Conservation (phyloP, 2,797 vertebrate species). For the Characodon lateralis region DNA sequence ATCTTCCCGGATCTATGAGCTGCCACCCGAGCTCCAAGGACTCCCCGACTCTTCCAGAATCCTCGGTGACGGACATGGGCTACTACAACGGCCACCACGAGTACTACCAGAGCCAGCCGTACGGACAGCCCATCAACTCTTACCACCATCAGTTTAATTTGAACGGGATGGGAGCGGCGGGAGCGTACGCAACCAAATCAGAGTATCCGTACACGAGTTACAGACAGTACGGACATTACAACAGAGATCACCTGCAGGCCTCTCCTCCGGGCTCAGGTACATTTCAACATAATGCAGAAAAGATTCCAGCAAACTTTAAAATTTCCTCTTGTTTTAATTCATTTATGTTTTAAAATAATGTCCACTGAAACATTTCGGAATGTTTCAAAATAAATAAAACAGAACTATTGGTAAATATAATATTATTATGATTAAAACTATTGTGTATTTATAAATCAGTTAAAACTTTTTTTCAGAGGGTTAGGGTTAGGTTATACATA, state of each 20-base stretch:
- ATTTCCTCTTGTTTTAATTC: not conserved
- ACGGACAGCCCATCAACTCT: conserved; percentile 88
- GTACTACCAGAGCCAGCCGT: conserved; percentile 88
- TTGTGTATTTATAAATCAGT: too few species aligned
- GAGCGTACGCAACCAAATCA: conserved; percentile 91
- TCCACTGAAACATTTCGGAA: not conserved
- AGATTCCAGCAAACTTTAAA: not conserved
- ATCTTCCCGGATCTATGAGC: conserved; percentile 93
- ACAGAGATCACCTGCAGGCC: conserved; percentile 90
- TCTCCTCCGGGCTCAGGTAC: conserved; percentile 92
- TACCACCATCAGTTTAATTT: conserved; percentile 93
- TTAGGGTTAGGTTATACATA: not conserved
- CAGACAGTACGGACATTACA: conserved; percentile 92
- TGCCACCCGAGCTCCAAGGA: conserved; percentile 97
- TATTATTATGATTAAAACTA: not conserved
- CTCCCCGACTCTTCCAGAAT: conserved; percentile 95
- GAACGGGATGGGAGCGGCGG: conserved; percentile 86
- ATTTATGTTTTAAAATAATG: not conserved
- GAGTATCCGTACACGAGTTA: conserved; percentile 93
- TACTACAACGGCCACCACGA: conserved; percentile 95
- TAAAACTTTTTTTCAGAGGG: too few species aligned
- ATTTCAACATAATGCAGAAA: conserved; percentile 10
- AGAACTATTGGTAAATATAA: not conserved
- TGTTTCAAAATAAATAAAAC: not conserved
- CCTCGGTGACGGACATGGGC: conserved; percentile 95